phyloP scores from a whole-genome alignment of 2,888 invertebrate genomes.

The Lithophane ornitopus region DNA sequence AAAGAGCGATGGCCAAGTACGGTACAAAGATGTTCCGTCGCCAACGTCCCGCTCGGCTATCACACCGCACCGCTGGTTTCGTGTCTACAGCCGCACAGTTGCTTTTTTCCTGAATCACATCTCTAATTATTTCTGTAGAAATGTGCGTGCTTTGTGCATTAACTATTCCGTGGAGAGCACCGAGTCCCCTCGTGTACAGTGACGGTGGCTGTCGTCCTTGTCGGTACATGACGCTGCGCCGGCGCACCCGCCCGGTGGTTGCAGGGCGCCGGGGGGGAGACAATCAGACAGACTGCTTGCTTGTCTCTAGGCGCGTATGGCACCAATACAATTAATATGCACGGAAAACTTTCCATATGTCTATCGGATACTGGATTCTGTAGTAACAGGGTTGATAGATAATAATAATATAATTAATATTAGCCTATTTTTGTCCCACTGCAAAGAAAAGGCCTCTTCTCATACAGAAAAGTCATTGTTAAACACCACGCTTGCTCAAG shows the following conservation, averaged over 20 bases:
- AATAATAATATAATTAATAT: neutral
- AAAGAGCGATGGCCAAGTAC: too few relatives aligned
- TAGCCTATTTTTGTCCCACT: neutral
- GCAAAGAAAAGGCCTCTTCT: neutral
- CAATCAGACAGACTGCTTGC: constrained; percentile 46
- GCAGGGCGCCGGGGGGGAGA: constrained; percentile 18
- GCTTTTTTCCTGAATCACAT: neutral
- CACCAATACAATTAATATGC: constrained; percentile 16
- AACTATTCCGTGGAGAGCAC: constrained; percentile 20
- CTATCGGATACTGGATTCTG: neutral
- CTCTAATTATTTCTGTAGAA: neutral
- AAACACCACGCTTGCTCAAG: neutral
- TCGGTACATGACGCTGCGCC: constrained; percentile 52
- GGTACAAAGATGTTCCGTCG: too few relatives aligned
- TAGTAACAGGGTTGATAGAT: constrained; percentile 36
- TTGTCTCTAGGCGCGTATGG: constrained; percentile 49
- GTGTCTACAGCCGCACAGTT: neutral
- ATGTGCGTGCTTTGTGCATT: constrained; percentile 18
- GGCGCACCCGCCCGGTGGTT: constrained; percentile 52
- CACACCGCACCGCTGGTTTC: too few relatives aligned
- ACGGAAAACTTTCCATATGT: constrained; percentile 53
- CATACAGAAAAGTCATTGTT: neutral
- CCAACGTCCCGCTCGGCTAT: too few relatives aligned
- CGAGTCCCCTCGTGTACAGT: constrained; percentile 40
- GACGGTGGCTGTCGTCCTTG: constrained; percentile 63